Conservation (phyloP, 2,797 vertebrate species). For the Acridotheres tristis region DNA sequence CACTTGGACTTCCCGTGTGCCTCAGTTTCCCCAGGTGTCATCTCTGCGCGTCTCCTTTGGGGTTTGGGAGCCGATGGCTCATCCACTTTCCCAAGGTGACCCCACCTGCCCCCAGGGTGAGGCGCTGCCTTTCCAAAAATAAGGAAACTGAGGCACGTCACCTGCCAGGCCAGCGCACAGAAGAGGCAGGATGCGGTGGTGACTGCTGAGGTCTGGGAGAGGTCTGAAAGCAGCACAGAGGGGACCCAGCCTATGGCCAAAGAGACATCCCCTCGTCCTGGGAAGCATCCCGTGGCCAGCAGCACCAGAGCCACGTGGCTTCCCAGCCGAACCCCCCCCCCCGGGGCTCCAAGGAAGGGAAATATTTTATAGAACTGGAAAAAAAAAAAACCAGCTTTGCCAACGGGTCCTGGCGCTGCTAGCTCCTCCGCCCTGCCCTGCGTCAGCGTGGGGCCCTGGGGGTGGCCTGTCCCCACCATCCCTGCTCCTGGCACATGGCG, state of each 20-base stretch:
- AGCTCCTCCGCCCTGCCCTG: not conserved
- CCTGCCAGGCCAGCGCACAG: not conserved
- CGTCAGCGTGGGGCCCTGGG: not conserved
- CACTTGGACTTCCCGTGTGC: not conserved
- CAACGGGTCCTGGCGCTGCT: not conserved
- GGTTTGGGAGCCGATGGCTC: not conserved
- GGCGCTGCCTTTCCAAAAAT: not conserved
- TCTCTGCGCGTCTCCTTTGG: fast-evolving
- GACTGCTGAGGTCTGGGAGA: not conserved
- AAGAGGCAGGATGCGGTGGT: fast-evolving
- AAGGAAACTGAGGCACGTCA: not conserved
- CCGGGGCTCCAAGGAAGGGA: constrained; percentile 13
- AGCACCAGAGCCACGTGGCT: not conserved
- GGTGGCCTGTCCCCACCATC: not conserved
- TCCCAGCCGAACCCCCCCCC: not conserved
- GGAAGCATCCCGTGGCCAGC: not conserved
- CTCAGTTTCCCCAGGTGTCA: not conserved
- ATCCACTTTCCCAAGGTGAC: not conserved
- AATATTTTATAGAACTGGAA: constrained; percentile 29
- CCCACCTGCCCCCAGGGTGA: not conserved
- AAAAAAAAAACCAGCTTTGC: not conserved
- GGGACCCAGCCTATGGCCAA: not conserved
- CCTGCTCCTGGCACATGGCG: fast-evolving
- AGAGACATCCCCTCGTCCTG: not conserved
- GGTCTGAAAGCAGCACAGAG: not conserved